Percentiles rank a stretch among this genome's conserved stretches.
These are phyloP conservation scores for Melipona bicolor DNA, from an alignment of 2,888 invertebrate genomes.

Conservation along the genomic window DNA sequence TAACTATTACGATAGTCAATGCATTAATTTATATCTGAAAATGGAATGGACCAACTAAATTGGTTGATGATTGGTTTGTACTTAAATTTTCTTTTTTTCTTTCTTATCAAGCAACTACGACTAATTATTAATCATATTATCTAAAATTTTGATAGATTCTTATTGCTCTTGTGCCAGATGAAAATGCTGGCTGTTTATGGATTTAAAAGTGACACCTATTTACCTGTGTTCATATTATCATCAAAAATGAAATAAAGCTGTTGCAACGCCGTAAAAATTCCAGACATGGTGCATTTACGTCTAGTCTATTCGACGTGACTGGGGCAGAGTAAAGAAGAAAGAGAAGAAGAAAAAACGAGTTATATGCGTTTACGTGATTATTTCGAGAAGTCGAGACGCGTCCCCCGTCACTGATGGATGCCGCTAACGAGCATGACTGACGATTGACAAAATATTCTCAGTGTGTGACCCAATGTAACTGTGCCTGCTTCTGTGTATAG, in stretches of 20 bases:
- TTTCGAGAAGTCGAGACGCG: constrained; percentile 75
- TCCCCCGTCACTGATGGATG: constrained; percentile 73
- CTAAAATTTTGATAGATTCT: background rate
- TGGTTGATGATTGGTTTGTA: background rate
- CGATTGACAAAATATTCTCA: constrained; percentile 83
- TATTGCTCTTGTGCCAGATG: background rate
- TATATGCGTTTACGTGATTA: constrained; percentile 71
- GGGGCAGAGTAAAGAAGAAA: constrained; percentile 24
- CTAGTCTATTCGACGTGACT: background rate
- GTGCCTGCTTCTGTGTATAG: constrained; percentile 32
- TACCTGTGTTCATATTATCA: background rate
- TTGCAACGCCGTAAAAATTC: background rate
- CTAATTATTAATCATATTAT: background rate
- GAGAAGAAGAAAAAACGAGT: constrained; percentile 48
- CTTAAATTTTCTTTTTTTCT: too few species aligned
- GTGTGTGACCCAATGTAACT: constrained; percentile 62
- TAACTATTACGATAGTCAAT: background rate
- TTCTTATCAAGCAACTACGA: background rate
- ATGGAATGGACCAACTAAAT: background rate
- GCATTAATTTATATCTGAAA: background rate
- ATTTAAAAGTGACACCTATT: background rate
- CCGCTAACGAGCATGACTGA: constrained; percentile 80
- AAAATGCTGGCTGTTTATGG: too few species aligned
- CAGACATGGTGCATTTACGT: background rate
- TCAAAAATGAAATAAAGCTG: background rate